Percentiles rank a stretch among this genome's conserved stretches.
Evolutionary conservation across 2,888 invertebrate genomes (phyloP).

Genomic region (Synanthedon formicaeformis): DNA sequence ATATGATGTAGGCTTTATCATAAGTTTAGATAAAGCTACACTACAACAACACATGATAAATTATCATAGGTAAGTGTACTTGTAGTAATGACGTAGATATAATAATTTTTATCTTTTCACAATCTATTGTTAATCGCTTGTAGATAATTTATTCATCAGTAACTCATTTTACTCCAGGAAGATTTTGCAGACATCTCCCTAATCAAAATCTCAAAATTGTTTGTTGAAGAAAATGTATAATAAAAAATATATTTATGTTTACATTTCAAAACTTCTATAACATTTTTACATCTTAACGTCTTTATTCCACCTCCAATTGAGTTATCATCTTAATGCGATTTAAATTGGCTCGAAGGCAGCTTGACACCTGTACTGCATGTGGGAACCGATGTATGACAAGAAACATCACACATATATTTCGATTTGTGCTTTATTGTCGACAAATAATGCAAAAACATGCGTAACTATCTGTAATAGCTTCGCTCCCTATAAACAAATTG

Average conservation of each 20-base stretch:
- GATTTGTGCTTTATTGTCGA: conserved; percentile 41
- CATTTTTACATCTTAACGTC: conserved; percentile 17
- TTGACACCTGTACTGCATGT: conserved; percentile 37
- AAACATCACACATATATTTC: not conserved
- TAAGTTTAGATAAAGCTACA: too few relatives aligned
- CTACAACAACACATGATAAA: too few relatives aligned
- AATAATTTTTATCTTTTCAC: too few relatives aligned
- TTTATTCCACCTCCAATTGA: conserved; percentile 38
- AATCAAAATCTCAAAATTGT: too few relatives aligned
- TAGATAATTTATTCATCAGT: too few relatives aligned
- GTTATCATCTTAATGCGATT: conserved; percentile 64
- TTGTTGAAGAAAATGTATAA: not conserved
- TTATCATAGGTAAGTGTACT: too few relatives aligned
- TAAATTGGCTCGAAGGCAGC: conserved; percentile 49
- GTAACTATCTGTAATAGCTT: conserved; percentile 35
- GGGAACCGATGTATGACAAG: not conserved
- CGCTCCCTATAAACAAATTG: conserved; percentile 20
- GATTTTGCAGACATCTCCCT: too few relatives aligned
- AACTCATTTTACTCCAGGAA: too few relatives aligned
- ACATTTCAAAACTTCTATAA: not conserved
- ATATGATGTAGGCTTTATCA: too few relatives aligned
- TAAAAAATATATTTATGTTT: too few relatives aligned
- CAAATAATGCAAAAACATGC: conserved; percentile 16
- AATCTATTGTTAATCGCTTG: too few relatives aligned
- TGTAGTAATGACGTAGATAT: too few relatives aligned